Evolutionary conservation across 2,888 invertebrate species (phyloP).

Genomic region (Catocala fraxini): DNA sequence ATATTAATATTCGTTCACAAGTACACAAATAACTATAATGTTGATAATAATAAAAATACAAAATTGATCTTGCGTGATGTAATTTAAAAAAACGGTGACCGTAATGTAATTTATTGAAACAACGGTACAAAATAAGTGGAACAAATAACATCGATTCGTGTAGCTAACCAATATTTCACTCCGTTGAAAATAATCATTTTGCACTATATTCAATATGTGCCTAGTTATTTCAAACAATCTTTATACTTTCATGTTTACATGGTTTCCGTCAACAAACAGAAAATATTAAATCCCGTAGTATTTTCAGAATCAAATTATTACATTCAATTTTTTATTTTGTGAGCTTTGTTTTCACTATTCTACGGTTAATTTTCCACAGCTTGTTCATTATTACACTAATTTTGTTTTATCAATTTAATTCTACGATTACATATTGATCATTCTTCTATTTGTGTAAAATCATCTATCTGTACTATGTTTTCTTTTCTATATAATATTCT

Average conservation of each 20-base stretch:
- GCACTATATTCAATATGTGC: background rate
- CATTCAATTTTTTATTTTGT: no score
- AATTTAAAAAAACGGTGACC: background rate
- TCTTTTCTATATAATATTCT: slow-evolving; percentile 11
- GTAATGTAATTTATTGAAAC: background rate
- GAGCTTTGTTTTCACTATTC: slow-evolving; percentile 14
- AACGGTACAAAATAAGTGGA: background rate
- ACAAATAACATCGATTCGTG: slow-evolving; percentile 4
- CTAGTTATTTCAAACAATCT: no score
- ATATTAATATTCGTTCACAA: slow-evolving; percentile 62
- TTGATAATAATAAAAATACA: slow-evolving; percentile 56
- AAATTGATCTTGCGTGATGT: slow-evolving; percentile 14
- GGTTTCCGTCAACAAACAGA: no score
- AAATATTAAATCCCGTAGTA: no score
- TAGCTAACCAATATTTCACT: background rate
- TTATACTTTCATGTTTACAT: slow-evolving; percentile 4
- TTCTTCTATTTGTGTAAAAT: slow-evolving; percentile 34
- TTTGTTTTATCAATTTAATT: slow-evolving; percentile 38
- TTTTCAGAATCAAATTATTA: no score
- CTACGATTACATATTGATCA: slow-evolving; percentile 45
- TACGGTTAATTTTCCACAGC: slow-evolving; percentile 29
- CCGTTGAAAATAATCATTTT: background rate
- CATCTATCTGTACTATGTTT: slow-evolving; percentile 37
- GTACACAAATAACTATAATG: slow-evolving; percentile 60
- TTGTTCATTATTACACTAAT: slow-evolving; percentile 44